Conservation (phyloP, 2,888 invertebrate genomes). For the Phaonia tiefii region DNA sequence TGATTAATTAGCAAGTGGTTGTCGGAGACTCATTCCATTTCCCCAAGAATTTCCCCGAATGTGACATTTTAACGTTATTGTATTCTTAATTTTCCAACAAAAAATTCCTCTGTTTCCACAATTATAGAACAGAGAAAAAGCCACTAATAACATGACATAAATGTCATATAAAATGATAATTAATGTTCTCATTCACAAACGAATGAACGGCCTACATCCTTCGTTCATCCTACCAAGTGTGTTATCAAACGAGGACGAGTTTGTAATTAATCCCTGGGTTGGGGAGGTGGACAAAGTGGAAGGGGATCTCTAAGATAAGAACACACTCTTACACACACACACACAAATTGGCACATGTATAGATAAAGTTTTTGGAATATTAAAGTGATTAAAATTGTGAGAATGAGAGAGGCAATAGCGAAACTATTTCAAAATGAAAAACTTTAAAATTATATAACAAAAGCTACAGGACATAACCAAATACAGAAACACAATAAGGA, state of each 20-base stretch:
- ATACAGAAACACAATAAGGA: background rate
- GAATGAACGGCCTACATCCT: background rate
- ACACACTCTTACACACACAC: too few relatives aligned
- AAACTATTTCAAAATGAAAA: constrained; percentile 11
- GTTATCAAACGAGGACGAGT: constrained; percentile 1
- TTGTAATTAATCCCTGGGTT: constrained; percentile 10
- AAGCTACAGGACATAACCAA: background rate
- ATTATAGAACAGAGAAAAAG: background rate
- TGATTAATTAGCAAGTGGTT: too few relatives aligned
- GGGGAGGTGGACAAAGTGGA: background rate
- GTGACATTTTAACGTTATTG: too few relatives aligned
- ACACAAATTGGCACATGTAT: too few relatives aligned
- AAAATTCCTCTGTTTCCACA: too few relatives aligned
- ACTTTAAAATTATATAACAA: constrained; percentile 20
- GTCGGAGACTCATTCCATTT: too few relatives aligned
- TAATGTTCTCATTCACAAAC: constrained; percentile 41
- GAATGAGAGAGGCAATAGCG: background rate
- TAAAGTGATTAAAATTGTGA: constrained; percentile 19
- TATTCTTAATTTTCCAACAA: too few relatives aligned
- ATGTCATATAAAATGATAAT: constrained; percentile 62
- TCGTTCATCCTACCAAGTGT: background rate
- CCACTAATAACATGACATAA: constrained; percentile 55
- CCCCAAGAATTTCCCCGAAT: too few relatives aligned
- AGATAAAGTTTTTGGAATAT: background rate
- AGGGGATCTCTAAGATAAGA: background rate